Conservation (phyloP, 2,797 vertebrate genomes). For the Cyprinella venusta region DNA sequence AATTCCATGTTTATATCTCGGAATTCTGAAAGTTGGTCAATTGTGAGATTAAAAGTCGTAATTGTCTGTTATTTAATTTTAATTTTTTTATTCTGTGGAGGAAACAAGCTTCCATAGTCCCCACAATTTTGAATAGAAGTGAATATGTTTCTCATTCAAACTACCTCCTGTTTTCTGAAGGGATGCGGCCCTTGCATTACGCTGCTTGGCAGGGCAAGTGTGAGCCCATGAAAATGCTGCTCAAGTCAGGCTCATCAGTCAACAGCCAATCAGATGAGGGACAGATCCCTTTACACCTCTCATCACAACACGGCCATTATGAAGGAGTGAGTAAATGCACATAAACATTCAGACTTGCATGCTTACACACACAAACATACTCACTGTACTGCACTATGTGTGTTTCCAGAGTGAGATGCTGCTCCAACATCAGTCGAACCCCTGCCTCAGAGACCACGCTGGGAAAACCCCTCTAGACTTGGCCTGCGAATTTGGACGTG, state of each 20-base stretch:
- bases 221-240: slow-evolving; percentile 97
- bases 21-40: no score
- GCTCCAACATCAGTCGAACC: slow-evolving; percentile 96
- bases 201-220: slow-evolving; percentile 98
- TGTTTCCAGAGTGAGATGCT: slow-evolving; percentile 90
- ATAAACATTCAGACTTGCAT: background rate
- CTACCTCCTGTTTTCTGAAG: slow-evolving; percentile 67
- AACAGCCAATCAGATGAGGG: slow-evolving; percentile 95
- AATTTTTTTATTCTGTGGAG: no score
- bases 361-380: slow-evolving; percentile 18
- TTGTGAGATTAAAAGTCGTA: no score
- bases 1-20: no score
- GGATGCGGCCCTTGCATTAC: slow-evolving; percentile 96
- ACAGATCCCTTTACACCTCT: slow-evolving; percentile 95
- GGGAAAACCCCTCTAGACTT: slow-evolving; percentile 95
- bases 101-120: no score
- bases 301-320: slow-evolving; percentile 95
- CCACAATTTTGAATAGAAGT: background rate
- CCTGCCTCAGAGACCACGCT: slow-evolving; percentile 92
- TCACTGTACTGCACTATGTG: slow-evolving; percentile 34
- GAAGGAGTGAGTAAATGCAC: slow-evolving; percentile 83
- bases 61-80: no score
- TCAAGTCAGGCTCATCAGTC: slow-evolving; percentile 93
- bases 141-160: background rate
- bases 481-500: slow-evolving; percentile 95